Evolutionary conservation across 2,888 invertebrate genomes (phyloP), one percentile per base, ranked within the genome.

Genomic region (Phyllotreta striolata): DNA sequence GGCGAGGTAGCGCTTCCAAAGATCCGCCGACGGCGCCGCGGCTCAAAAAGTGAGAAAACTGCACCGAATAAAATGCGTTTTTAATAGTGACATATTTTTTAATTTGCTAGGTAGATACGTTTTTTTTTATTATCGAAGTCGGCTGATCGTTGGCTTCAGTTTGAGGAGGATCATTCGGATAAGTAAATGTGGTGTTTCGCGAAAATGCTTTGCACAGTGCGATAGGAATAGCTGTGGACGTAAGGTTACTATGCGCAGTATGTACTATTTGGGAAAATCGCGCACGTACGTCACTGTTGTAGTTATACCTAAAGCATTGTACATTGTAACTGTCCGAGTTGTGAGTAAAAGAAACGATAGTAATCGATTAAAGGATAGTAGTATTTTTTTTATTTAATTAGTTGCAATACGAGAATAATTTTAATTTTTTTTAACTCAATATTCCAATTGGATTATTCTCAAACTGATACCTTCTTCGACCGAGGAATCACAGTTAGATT

Each of bases 1-100:
- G 87, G 83, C 84, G 86, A 83, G 86, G 83, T 64, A 81, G 80
- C 73, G 80, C 81, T 72, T 80, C 79, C 73, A 82, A 82, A 69
- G 82, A 82, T 64, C 79, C 81, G 49, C 79, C 80, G 24, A 77
- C 80, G 35, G 74, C 78, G 41, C 73, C 78, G 44, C 73, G 80
- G 65, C 72, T 81, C 70, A 81, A 81, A 74, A 81, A 81, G 74
- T 81, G 75, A 76, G 69, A 63, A 9, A 52, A 52, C 43, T n/a
- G 56, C 47, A 49, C 55, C 38, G 39, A 35, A 59, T 56, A 24
- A 43, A 64, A 49, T 40, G 43, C 55, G 56, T 56, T 67, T 58
- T 64, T 49, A 64, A 55, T 68, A 63, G 65, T 62, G 54, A 60
- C 43, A 60, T 62, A 63, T 67, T 63, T 67, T 63, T 57, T 43